Evolutionary conservation across 1,140 invertebrate genomes (phyloP), one percentile per base, ranked within the genome.

Genomic region (Drosophila orena): DNA sequence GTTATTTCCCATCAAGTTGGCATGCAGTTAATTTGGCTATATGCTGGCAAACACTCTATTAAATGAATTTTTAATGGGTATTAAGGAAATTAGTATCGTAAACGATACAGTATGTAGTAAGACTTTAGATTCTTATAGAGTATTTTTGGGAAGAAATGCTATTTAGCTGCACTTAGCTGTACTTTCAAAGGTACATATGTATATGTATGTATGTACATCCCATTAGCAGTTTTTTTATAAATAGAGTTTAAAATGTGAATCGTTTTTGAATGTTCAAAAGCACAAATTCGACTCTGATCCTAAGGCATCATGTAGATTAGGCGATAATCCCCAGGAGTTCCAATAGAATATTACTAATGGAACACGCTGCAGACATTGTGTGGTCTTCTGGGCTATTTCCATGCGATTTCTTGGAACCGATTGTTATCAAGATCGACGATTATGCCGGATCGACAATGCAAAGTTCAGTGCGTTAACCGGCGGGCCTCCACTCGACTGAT

Each of bases 401-500:
- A 30, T 24, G 40, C 2, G 1, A 4, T 46, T 47, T 7, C 22
- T 20, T 37, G 30, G 22, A 35, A 34, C 10, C 12, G 27, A 15
- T 22, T 42, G 20, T 35, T 22, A 17, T 24, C 30, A 22, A 42
- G n/a, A n/a, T n/a, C n/a, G n/a, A n/a, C n/a, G n/a, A n/a, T n/a
- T n/a, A n/a, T n/a, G 34, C 34, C 53, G 15, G 37, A 59, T 61
- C 40, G 42, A 10, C 24, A 61, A 11, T 17, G 43, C 57, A 68
- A 69, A 69, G 65, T 69, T 69, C 65, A 46, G n/a, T 27, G 15
- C 40, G 30, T 27, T 27, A 12, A 14, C 14, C 44, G 42, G 37
- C 20, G 49, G 24, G 27, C 62, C 24, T 22, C 62, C 61, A 57
- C 42, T 57, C 56, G 43, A 70, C 50, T 52, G 64, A 53, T 66